Conservation (phyloP, 2,888 invertebrate species). For the Melieria crassipennis region DNA sequence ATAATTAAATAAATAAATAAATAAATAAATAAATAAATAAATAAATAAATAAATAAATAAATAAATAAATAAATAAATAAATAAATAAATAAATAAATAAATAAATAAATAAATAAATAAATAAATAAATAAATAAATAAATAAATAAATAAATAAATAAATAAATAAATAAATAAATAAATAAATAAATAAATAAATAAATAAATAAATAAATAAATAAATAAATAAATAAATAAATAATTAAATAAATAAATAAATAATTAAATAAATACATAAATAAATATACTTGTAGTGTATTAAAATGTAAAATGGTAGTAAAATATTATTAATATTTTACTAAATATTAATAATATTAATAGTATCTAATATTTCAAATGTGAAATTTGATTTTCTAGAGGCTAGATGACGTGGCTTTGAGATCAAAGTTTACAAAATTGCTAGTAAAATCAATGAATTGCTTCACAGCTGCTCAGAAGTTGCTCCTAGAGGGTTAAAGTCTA, state of each 20-base stretch:
- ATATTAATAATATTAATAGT: neutral
- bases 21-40: conserved; percentile 27
- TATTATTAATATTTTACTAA: neutral
- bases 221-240: neutral
- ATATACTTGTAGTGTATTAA: neutral
- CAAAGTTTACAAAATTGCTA: no score
- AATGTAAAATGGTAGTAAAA: neutral
- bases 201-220: neutral
- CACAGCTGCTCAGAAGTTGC: no score
- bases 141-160: conserved; percentile 15
- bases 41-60: conserved; percentile 23
- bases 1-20: conserved; percentile 21
- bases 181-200: neutral
- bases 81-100: conserved; percentile 7
- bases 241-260: neutral
- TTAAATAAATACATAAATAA: neutral
- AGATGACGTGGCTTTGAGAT: no score
- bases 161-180: neutral
- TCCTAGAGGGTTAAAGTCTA: no score
- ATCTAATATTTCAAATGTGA: no score
- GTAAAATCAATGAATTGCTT: no score
- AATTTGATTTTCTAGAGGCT: no score
- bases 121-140: conserved; percentile 11
- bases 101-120: conserved; percentile 11
- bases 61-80: conserved; percentile 10